Conservation (phyloP, 1,140 invertebrate genomes). For the Anthonomus grandis region DNA sequence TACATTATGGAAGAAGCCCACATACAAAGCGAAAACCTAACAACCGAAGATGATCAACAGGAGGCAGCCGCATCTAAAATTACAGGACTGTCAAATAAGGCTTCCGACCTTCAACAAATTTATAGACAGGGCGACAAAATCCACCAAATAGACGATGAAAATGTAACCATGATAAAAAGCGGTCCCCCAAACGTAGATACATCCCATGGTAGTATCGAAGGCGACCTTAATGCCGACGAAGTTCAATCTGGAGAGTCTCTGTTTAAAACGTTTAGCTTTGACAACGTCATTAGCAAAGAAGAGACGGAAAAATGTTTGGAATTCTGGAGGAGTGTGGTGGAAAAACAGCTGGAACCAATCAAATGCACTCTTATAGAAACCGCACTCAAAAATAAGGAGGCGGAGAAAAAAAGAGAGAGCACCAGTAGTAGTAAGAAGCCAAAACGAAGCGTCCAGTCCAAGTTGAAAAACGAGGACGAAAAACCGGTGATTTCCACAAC, state of each 20-base stretch:
- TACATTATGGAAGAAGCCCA: no score
- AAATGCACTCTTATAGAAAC: constrained; percentile 33
- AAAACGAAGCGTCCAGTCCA: no score
- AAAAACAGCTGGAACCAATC: constrained; percentile 33
- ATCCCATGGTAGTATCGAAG: not conserved
- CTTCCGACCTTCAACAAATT: no score
- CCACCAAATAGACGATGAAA: constrained; percentile 1
- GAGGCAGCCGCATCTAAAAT: no score
- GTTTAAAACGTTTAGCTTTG: constrained; percentile 30
- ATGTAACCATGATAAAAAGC: constrained; percentile 8
- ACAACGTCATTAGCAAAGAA: constrained; percentile 19
- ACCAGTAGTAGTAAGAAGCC: not conserved
- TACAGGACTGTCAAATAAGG: no score
- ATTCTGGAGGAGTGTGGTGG: constrained; percentile 34
- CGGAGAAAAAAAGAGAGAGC: not conserved
- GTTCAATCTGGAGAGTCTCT: constrained; percentile 10
- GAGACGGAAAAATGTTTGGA: constrained; percentile 34
- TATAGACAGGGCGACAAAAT: constrained; percentile 9
- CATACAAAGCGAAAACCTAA: no score
- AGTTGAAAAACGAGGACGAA: not conserved
- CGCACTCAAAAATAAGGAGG: not conserved
- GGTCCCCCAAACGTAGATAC: not conserved
- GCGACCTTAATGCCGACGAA: not conserved
- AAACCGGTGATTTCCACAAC: not conserved
- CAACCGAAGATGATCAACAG: no score